Evolutionary conservation across 2,888 invertebrate species (phyloP), one percentile per base, ranked within the genome.

Genomic region (Hypomecis punctinalis): DNA sequence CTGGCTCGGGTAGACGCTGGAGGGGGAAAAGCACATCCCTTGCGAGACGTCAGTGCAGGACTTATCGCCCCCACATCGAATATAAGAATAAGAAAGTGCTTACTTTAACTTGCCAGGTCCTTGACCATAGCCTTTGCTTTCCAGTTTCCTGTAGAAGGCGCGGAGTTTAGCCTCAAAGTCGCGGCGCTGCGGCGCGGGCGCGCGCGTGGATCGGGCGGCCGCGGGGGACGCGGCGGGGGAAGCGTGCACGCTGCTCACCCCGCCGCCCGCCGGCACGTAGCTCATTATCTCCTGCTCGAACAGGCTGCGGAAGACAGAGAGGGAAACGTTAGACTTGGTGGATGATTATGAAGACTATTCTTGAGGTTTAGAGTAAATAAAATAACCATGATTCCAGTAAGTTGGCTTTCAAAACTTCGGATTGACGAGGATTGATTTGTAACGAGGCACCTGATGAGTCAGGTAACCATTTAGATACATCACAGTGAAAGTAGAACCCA

Each of bases 201-300:
- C 97, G 47, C 98, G 94, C 70, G 96, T 96, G 52, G 95, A 94
- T 69, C 97, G 94, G 36, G 97, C 95, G 63, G 97, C 93, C 54
- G 97, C 97, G 7, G 98, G 98, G 1, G 97, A 98, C 49, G 96
- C 97, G 67, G 95, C 95, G 1, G 96, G 96, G 5, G 96, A 96
- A 69, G 96, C 53, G 65, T 65, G 65, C 13, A 56, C 48, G 66
- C 68, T 59, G 59, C 95, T 87, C 60, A 96, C 70, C 61, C 81
- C 84, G 57, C 88, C 84, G 58, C 88, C 82, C 69, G 95, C 94
- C 70, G 98, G 98, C 82, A 98, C 97, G 93, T 98, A 98, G 77
- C 98, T 98, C 98, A 99, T 98, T 83, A 99, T 98, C 94, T 99
- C 98, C 94, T 99, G 97, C 91, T 99, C 99, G 94, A 99, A 98